Conservation (phyloP, 2,113 vertebrate genomes). For the Crotalus helleri region DNA sequence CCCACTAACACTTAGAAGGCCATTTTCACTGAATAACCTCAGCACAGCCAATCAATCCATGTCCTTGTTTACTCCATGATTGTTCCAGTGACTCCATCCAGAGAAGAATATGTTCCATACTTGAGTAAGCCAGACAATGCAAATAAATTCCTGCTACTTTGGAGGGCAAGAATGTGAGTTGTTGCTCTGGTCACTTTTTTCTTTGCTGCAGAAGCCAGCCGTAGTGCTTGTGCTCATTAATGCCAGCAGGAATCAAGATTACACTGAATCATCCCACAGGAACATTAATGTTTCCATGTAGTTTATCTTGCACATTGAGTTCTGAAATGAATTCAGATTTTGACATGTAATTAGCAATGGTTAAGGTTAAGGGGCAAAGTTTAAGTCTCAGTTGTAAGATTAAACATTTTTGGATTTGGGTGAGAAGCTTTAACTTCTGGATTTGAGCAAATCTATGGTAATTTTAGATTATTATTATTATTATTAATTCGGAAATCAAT, state of each 20-base stretch:
- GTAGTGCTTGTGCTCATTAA: not conserved
- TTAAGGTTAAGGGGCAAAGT: not conserved
- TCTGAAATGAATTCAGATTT: not conserved
- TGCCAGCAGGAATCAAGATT: not conserved
- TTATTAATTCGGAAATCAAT: not conserved
- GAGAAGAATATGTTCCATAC: not conserved
- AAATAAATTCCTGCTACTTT: not conserved
- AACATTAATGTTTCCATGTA: not conserved
- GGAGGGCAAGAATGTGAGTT: not conserved
- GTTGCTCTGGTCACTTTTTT: not conserved
- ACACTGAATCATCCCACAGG: not conserved
- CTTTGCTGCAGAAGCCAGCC: not conserved
- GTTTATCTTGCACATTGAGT: not conserved
- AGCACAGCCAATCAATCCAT: not conserved
- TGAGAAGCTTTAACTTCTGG: not conserved
- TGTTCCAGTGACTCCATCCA: not conserved
- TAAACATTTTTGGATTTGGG: not conserved
- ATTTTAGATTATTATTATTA: not conserved
- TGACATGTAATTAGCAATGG: not conserved
- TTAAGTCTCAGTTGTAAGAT: not conserved
- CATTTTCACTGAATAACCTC: not conserved
- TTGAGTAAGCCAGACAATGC: not conserved
- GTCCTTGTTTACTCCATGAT: slow-evolving; percentile 1
- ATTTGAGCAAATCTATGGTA: not conserved
- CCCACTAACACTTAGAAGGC: not conserved